Evolutionary conservation across 2,888 invertebrate genomes (phyloP).

Genomic region (Epirrita christyi): DNA sequence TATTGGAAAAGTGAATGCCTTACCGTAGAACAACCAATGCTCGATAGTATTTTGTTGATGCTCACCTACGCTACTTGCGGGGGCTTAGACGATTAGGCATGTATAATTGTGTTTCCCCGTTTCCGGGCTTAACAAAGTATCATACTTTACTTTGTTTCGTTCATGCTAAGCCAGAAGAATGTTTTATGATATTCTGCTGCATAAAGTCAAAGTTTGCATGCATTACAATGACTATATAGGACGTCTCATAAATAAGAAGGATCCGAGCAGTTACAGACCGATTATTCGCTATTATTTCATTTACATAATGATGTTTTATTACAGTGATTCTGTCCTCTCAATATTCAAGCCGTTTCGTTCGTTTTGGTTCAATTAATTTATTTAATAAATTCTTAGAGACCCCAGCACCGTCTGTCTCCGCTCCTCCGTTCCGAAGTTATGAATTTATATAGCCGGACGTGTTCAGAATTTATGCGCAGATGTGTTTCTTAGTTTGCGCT

Average conservation of each 20-base stretch:
- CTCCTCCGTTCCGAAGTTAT: constrained; percentile 68
- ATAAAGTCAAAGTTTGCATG: constrained; percentile 4
- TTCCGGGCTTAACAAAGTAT: too few species aligned
- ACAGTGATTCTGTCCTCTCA: constrained; percentile 50
- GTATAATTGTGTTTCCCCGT: background rate
- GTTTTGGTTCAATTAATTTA: constrained; percentile 78
- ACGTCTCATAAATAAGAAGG: constrained; percentile 12
- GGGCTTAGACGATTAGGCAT: background rate
- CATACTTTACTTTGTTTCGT: too few species aligned
- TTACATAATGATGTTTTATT: constrained; percentile 40
- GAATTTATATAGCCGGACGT: constrained; percentile 80
- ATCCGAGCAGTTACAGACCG: constrained; percentile 13
- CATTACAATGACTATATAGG: constrained; percentile 1
- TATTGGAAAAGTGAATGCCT: constrained; percentile 73
- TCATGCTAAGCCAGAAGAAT: too few species aligned
- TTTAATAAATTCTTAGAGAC: constrained; percentile 76
- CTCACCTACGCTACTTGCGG: constrained; percentile 19
- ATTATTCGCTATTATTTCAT: constrained; percentile 33
- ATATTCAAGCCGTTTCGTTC: constrained; percentile 66
- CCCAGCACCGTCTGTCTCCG: constrained; percentile 66
- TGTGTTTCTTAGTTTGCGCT: constrained; percentile 69
- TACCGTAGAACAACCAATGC: constrained; percentile 49
- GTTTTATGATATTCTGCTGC: background rate
- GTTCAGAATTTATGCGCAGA: constrained; percentile 74
- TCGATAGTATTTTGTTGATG: constrained; percentile 44